Evolutionary conservation across 2,888 invertebrate genomes (phyloP), one percentile per base, ranked within the genome.

Genomic region (Epistrophe grossulariae): DNA sequence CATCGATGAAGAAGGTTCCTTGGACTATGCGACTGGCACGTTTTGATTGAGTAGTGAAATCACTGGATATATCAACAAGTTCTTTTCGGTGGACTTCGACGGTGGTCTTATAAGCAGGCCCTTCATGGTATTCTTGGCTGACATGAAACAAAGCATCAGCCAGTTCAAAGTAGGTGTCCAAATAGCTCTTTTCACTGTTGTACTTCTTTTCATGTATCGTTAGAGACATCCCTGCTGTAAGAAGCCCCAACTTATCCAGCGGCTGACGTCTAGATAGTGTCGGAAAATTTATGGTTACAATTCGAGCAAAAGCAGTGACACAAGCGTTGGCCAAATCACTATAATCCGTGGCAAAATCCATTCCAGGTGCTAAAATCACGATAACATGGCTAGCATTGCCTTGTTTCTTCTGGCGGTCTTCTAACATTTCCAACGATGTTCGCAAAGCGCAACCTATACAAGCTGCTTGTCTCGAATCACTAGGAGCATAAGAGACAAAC

Each of bases 281-380:
- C 0, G 95, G 94, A 89, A 94, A 94, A 88, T 94, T 94, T 62
- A 95, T 93, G 0, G 94, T 94, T 1, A 94, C 93, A 19, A 95
- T 92, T 82, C 93, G 92, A 6, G 94, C 93, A 84, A 93, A 93
- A 40, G 91, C 91, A 43, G 91, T 91, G 0, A 94, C 91, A 9
- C 66, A 55, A 10, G 40, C 38, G 0, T 93, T 89, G 1, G 93
- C 89, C 59, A 92, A 91, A n/a, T 91, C 90, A 50, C 93, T 88
- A 84, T 94, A 93, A 7, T 91, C 90, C 38, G 91, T 92, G 9
- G 92, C 90, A 52, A 92, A 92, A 48, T 89, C 88, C 91, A 94
- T 94, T 13, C 95, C 95, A 4, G 94, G 94, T 0, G 94, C 94
- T 48, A 95, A 93, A 3, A 94, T 90, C 1, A 95, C 92, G 55